Base-by-base conservation (phyloP, 1,140 invertebrate genomes). In the Cataglyphis hispanica region DNA sequence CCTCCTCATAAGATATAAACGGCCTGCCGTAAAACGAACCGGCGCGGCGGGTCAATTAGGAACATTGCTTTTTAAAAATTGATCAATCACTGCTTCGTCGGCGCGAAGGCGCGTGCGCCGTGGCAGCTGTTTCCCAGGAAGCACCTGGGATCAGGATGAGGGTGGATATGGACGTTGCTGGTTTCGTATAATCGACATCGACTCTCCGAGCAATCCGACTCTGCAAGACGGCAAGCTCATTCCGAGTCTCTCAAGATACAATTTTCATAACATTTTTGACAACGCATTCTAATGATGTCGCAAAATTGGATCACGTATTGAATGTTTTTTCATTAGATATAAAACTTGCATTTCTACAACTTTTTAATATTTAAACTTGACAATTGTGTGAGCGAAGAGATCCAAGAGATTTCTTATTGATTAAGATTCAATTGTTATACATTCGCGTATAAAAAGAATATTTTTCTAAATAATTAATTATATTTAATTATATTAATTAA, bases 1-100 rank as follows among this genome's bases (percentile, higher is more conserved):
- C 67, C 87, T 86, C 53, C 77, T 86, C 88, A 80, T 87, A 64
- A 74, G 80, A 53, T 64, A 89, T 86, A 87, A 83, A 87, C 89
- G 86, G 87, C 83, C 91, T 77, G 76, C 87, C 76, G 64, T 86
- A 78, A 91, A 89, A 87, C 67, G 84, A 81, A 84, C 87, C 88
- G 87, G 89, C 84, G 40, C 77, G 72, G 70, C 60, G 74, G 91
- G 91, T 93, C 93, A 94, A 94, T 94, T 94, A 94, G 87, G 92
- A 92, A 92, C 91, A 94, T 93, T 93, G 90, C 93, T 93, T 94
- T 94, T 92, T 93, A 92, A 92, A 94, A 94, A 92, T 94, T 94
- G 93, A 94, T 94, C 93, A 92, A 94, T 94, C 93, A 94, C 89
- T 88, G 88, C 87, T 89, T 69, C 87, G 84, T 61, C 25, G 84